Conservation (phyloP, 1,140 invertebrate species). For the Antheraea pernyi region DNA sequence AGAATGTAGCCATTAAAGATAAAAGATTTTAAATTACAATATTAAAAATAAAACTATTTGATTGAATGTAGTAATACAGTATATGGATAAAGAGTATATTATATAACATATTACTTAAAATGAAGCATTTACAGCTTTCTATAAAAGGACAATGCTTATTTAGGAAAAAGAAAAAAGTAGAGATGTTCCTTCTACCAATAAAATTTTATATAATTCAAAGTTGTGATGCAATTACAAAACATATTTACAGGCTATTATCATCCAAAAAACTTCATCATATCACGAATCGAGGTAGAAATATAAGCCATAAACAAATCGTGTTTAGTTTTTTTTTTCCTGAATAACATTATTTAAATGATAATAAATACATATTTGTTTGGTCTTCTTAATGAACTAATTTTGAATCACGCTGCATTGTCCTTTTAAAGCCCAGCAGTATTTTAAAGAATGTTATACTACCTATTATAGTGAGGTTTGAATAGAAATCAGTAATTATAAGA, state of each 20-base stretch:
- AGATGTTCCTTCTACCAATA: too few relatives aligned
- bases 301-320: too few relatives aligned
- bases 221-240: too few relatives aligned
- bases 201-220: too few relatives aligned
- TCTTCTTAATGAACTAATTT: not conserved
- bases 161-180: not conserved
- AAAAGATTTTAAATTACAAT: not conserved
- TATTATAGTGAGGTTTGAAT: constrained; percentile 67
- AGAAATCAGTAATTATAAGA: constrained; percentile 48
- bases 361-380: too few relatives aligned
- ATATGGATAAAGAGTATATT: not conserved
- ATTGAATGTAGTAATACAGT: not conserved
- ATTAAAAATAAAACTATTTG: not conserved
- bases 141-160: not conserved
- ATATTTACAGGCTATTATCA: too few relatives aligned
- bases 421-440: constrained; percentile 4
- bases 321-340: too few relatives aligned
- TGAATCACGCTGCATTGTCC: not conserved
- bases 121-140: not conserved
- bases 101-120: not conserved
- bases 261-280: too few relatives aligned
- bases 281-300: too few relatives aligned
- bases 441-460: constrained; percentile 47
- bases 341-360: too few relatives aligned
- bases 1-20: not conserved